Conservation (phyloP, 2,797 vertebrate species). For the Tapera naevia region DNA sequence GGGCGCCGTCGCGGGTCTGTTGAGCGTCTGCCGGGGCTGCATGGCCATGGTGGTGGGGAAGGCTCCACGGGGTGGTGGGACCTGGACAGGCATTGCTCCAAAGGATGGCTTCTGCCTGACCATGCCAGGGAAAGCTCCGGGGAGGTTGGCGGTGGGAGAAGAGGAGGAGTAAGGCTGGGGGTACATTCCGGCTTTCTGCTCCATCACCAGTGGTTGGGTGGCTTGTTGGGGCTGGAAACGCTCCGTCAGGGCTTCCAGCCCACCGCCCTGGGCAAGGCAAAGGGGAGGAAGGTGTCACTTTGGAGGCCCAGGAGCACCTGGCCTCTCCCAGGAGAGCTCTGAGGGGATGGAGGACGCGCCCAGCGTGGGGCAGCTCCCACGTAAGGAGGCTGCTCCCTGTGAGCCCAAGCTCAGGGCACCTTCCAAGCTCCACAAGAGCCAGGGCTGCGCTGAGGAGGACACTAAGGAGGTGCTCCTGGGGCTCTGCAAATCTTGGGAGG, state of each 20-base stretch:
- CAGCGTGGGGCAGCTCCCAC: rapidly evolving
- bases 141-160: slow-evolving; percentile 78
- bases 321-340: not conserved
- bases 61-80: slow-evolving; percentile 78
- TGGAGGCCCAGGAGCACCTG: rapidly evolving
- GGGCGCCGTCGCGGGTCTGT: slow-evolving; percentile 82
- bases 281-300: not conserved
- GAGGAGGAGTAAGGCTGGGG: slow-evolving; percentile 83
- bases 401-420: not conserved
- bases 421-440: not conserved
- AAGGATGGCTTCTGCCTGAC: slow-evolving; percentile 82
- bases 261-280: slow-evolving; percentile 81
- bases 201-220: slow-evolving; percentile 79
- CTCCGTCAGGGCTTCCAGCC: slow-evolving; percentile 84
- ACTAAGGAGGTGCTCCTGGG: rapidly evolving
- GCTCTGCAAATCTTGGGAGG: not conserved
- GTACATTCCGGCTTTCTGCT: slow-evolving; percentile 80
- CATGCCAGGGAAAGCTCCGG: slow-evolving; percentile 81
- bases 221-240: slow-evolving; percentile 80
- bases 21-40: slow-evolving; percentile 79
- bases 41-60: slow-evolving; percentile 82
- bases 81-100: slow-evolving; percentile 76
- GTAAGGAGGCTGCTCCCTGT: not conserved
- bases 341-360: not conserved
- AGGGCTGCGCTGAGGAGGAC: not conserved